Evolutionary conservation across 2,113 vertebrate genomes (phyloP).

Genomic region (Fregetta grallaria): DNA sequence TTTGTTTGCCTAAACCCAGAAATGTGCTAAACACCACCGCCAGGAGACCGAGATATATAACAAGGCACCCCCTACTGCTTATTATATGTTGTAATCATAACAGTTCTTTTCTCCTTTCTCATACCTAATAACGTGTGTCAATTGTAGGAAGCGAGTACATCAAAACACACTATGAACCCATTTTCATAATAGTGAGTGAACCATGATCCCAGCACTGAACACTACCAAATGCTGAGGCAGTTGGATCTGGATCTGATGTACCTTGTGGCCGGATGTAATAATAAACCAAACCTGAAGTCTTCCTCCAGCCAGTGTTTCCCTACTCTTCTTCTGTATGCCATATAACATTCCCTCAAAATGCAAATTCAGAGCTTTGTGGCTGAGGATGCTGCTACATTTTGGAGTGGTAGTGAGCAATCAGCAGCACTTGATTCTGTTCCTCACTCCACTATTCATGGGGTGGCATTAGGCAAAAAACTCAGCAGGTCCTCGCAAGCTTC

Average conservation of each 20-base stretch:
- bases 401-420: background rate
- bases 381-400: background rate
- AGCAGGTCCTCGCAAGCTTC: background rate
- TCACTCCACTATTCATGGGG: background rate
- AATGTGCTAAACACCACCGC: background rate
- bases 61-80: background rate
- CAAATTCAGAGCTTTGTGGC: background rate
- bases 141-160: background rate
- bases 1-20: slow-evolving; percentile 44
- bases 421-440: background rate
- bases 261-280: background rate
- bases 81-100: background rate
- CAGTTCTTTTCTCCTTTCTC: background rate
- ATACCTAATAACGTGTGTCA: background rate
- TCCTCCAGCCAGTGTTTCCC: background rate
- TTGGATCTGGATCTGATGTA: background rate
- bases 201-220: background rate
- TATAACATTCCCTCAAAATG: background rate
- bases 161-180: background rate
- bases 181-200: background rate
- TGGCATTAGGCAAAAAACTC: background rate
- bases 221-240: background rate
- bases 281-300: background rate
- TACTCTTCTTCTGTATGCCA: background rate
- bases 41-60: background rate